Evolutionary conservation across 2,797 vertebrate genomes (phyloP).

Genomic region (Discoglossus pictus): DNA sequence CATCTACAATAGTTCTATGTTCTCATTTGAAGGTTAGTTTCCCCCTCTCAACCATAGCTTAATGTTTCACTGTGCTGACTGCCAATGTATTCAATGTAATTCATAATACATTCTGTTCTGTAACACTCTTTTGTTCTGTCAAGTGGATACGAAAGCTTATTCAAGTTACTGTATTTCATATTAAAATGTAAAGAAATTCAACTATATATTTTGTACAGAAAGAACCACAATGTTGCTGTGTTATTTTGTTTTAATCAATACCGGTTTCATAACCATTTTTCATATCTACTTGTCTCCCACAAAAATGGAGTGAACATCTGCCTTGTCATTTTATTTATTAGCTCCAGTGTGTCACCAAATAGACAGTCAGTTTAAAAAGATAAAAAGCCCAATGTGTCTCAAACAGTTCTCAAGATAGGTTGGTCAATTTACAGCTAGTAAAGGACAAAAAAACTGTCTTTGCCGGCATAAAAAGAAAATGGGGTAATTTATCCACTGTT

Average conservation of each 20-base stretch:
- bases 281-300: not conserved
- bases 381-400: slow-evolving; percentile 32
- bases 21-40: no score
- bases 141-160: no score
- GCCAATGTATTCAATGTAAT: no score
- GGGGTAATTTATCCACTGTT: slow-evolving; percentile 44
- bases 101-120: no score
- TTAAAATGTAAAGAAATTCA: no score
- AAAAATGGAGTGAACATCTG: slow-evolving; percentile 3
- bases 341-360: slow-evolving; percentile 17
- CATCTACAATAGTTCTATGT: no score
- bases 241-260: slow-evolving; percentile 29
- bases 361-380: slow-evolving; percentile 35
- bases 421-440: slow-evolving; percentile 40
- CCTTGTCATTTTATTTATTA: slow-evolving; percentile 29
- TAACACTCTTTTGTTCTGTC: no score
- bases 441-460: slow-evolving; percentile 30
- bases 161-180: not conserved
- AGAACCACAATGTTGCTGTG: no score
- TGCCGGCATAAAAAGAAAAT: slow-evolving; percentile 43
- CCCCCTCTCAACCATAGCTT: no score
- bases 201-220: no score
- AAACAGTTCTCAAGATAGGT: slow-evolving; percentile 30
- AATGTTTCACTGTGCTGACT: no score
- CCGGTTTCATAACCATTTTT: slow-evolving; percentile 13